These are phyloP conservation scores for Neocrepidodera transversa DNA, from an alignment of 2,888 invertebrate genomes.

Conservation along the genomic window DNA sequence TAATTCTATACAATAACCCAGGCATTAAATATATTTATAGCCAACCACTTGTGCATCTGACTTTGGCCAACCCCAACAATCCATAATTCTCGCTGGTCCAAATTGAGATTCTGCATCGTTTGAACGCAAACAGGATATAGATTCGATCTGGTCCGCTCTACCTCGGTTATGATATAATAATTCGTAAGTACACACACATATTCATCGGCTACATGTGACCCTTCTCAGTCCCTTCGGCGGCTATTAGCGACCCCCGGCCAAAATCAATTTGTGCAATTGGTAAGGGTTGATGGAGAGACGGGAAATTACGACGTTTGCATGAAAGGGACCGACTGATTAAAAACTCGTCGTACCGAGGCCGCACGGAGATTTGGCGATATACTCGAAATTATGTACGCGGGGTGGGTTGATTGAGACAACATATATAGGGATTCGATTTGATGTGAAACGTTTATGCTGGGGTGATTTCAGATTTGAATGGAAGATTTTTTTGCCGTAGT, in stretches of 20 bases:
- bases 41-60: constrained; percentile 61
- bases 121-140: not conserved
- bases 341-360: constrained; percentile 47
- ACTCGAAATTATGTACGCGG: constrained; percentile 37
- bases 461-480: constrained; percentile 20
- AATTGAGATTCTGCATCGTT: constrained; percentile 12
- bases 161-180: constrained; percentile 56
- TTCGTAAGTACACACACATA: constrained; percentile 52
- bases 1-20: constrained; percentile 54
- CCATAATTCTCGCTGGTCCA: constrained; percentile 36
- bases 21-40: constrained; percentile 59
- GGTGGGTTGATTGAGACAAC: constrained; percentile 13
- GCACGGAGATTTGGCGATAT: constrained; percentile 38
- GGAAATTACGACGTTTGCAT: constrained; percentile 52
- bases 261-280: constrained; percentile 58
- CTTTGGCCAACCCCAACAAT: constrained; percentile 54
- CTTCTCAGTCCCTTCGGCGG: constrained; percentile 43
- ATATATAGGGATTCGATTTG: constrained; percentile 16
- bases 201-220: constrained; percentile 50
- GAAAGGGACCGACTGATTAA: constrained; percentile 52
- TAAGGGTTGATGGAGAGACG: constrained; percentile 50
- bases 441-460: constrained; percentile 23
- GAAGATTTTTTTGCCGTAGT: too few relatives aligned
- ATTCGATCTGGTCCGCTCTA: constrained; percentile 21
- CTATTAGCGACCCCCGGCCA: constrained; percentile 47